Evolutionary conservation across 2,113 vertebrate genomes (phyloP), one percentile per base, ranked within the genome.

Genomic region (Archocentrus centrarchus): DNA sequence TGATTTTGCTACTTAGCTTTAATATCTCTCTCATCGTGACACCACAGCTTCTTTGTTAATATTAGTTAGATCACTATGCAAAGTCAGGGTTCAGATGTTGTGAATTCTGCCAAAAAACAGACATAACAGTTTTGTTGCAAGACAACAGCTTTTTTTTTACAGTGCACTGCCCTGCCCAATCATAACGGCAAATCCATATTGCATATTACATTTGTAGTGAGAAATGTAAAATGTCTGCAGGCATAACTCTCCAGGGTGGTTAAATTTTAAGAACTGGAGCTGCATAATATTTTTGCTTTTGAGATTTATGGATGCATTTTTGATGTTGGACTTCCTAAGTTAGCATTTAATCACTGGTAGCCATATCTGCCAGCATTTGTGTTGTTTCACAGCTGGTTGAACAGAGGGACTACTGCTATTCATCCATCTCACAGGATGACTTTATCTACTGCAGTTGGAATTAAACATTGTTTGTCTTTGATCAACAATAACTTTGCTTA

Each of bases 371-470:
- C 64, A 50, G 64, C 64, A 68, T 68, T 68, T 68, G 41, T 47
- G 64, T 47, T 68, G 39, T 47, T 50, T 68, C 64, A 68, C 39
- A 68, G 64, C 9, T 68, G 15, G 64, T 41, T 68, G 64, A 68
- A 47, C 64, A 68, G 22, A 47, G 8, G 5, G 64, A 9, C 22
- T 27, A 68, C 47, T 47, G 44, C 41, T 68, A 47, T 68, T 41
- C 39, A 47, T 68, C 63, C 44, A n/a, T 24, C 22, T 68, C 41
- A 68, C 39, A 68, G 14, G 11, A 68, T 41, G 39, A 9, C 39
- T 41, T 41, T 11, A 41, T 68, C 22, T 68, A 68, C 39, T 68
- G 41, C 64, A 47, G 44, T 47, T 68, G 44, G 39, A 68, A 47
- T 17, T 22, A 27, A 47, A 47, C 41, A 15, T 15, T 50, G 47